Base-by-base conservation (phyloP, 2,113 vertebrate species). In the Tricholaema leucomelas region DNA sequence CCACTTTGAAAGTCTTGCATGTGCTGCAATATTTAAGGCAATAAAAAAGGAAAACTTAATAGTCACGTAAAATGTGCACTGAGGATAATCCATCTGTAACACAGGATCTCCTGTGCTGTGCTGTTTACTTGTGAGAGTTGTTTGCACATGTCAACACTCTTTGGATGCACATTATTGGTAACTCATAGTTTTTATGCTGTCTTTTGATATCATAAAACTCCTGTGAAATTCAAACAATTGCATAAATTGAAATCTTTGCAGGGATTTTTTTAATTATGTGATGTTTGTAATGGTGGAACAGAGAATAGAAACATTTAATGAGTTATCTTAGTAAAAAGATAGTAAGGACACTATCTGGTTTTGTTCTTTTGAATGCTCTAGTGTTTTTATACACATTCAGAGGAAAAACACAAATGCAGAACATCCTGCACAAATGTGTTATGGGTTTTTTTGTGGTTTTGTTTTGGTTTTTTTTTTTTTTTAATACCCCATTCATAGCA, bases 121-220 rank as follows among this genome's bases (percentile, higher is more conserved):
- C n/a, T n/a, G 2, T 67, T 83, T 56, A 14, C 16, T 67, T 25
- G n/a, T 1, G 56, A 17, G 0, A 0, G 5, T 24, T 38, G 9
- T 18, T 61, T 44, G 18, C 72, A 31, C 14, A 6, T 33, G 11
- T 54, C 38, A 65, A 8, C 20, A 6, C 7, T 52, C 10, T 28
- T 9, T 40, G 8, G 40, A 50, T 0, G 0, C 36, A 38, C 15
- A 40, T 3, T 12, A 15, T 64, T 72, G 12, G 10, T 56, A 40
- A 16, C 6, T n/a, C 0, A 0, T 16, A 23, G 17, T 11, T 88
- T 71, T 48, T 46, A 21, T 27, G 19, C 6, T 80, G 14, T 10
- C 25, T 60, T 89, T 75, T 46, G 38, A 5, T 61, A 24, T 4
- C 1, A 0, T 10, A 28, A 4, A 15, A 3, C 9, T 42, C 54